phyloP scores from a whole-genome alignment of 2,888 invertebrate species.

The Agrotis exclamationis region DNA sequence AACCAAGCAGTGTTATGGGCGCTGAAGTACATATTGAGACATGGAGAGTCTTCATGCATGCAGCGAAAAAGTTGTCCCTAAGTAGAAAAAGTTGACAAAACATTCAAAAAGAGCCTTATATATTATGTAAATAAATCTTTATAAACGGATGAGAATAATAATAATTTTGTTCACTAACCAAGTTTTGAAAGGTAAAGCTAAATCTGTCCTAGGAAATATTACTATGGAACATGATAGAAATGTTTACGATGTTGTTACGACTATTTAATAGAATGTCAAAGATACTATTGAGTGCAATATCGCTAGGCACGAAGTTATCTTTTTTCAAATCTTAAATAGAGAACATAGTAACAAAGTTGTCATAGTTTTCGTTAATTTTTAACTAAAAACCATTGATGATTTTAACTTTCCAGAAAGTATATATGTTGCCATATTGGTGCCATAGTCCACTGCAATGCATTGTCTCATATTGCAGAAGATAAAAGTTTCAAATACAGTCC shows the following conservation, averaged over 20 bases:
- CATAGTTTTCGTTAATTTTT: too few species aligned
- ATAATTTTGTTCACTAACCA: constrained; percentile 17
- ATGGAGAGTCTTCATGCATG: neutral
- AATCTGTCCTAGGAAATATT: constrained; percentile 39
- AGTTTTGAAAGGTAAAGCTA: constrained; percentile 34
- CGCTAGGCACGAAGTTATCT: constrained; percentile 4
- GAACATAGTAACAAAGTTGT: neutral
- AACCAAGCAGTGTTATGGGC: too few species aligned
- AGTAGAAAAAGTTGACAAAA: too few species aligned
- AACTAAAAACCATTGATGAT: neutral
- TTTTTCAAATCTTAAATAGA: constrained; percentile 15
- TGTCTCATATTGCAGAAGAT: neutral
- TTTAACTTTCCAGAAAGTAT: too few species aligned
- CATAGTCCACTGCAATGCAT: neutral
- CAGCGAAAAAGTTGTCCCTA: neutral
- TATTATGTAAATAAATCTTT: neutral
- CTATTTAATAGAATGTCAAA: constrained; percentile 39
- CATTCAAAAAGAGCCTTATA: neutral
- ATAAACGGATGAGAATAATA: constrained; percentile 2
- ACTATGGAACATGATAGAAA: constrained; percentile 27
- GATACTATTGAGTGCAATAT: constrained; percentile 27
- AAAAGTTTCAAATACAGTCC: neutral
- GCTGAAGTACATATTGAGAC: neutral
- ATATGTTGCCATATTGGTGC: too few species aligned
- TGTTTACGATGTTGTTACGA: constrained; percentile 45